Percentiles rank a stretch among this genome's conserved stretches.
These are phyloP conservation scores for Luperina nickerlii DNA, from an alignment of 2,888 invertebrate species.

Conservation along the genomic window DNA sequence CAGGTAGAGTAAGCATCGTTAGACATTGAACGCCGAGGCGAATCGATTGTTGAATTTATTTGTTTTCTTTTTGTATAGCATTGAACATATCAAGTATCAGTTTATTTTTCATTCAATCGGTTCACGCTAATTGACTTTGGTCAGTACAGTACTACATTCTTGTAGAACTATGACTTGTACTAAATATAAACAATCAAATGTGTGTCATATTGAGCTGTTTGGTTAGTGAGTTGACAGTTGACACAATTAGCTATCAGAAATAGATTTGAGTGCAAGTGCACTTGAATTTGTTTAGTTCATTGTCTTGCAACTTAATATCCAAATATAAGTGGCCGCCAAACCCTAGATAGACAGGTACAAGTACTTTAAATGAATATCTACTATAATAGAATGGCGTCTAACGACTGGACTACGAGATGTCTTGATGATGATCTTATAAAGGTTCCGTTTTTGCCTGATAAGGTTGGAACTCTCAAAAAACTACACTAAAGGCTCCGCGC, in stretches of 20 bases:
- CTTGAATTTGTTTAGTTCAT: constrained; percentile 14
- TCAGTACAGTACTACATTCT: constrained; percentile 8
- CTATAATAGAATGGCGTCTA: neutral
- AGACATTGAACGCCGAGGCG: constrained; percentile 57
- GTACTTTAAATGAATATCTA: neutral
- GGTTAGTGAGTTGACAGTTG: constrained; percentile 16
- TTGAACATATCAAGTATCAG: constrained; percentile 22
- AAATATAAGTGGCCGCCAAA: neutral
- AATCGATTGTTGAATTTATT: constrained; percentile 59
- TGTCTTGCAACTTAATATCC: neutral
- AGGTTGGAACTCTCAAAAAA: neutral
- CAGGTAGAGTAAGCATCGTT: constrained; percentile 59
- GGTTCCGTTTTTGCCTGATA: neutral
- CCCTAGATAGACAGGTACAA: too few species aligned
- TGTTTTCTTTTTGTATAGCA: constrained; percentile 50
- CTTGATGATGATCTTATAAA: neutral
- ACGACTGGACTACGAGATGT: neutral
- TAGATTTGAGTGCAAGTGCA: constrained; percentile 19
- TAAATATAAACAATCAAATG: constrained; percentile 37
- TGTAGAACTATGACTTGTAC: neutral
- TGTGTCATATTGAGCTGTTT: constrained; percentile 34
- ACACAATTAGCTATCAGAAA: constrained; percentile 39
- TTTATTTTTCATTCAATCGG: constrained; percentile 7
- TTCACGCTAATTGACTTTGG: constrained; percentile 5
- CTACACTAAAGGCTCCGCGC: too few species aligned